Base-by-base conservation (phyloP, 2,113 vertebrate species). In the Ameiurus melas region DNA sequence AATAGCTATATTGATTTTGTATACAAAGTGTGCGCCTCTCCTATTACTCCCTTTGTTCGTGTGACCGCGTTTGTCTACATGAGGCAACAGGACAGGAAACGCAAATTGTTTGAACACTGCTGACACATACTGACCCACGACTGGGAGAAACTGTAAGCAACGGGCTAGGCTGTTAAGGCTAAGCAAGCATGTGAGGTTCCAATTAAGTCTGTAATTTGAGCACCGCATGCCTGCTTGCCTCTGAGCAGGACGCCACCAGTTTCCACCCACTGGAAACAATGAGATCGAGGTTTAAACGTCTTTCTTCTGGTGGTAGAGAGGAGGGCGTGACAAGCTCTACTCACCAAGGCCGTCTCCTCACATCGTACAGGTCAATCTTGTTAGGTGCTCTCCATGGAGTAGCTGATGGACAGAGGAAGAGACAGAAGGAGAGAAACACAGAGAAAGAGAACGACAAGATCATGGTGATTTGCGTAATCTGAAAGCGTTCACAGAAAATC, bases 361-460 rank as follows among this genome's bases (percentile, higher is more conserved):
- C 98, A 0, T 99, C 98, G 0, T 99, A 99, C 90, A 99, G 96
- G 95, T 99, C 98, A 5, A 99, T 99, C 96, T 99, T 99, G 91
- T 99, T 98, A 90, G 97, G 97, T 1, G 97, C 97, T 94, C 96
- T 96, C 98, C 98, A 99, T 0, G 97, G 97, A 77, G 98, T 97
- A 87, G 98, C 98, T 99, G 94, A 8, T 87, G 84, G 90, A 85
- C 83, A 78, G 87, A 86, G 62, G 89, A 51, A 84, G 5, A 47
- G 43, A 6, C 9, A 20, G 13, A 17, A 64, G 57, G 51, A 30
- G 66, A 9, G 19, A 64, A 30, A 78, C 22, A n/a, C 27, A 71
- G 20, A 77, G 62, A 39, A 83, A 53, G 33, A 5, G 17, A 62
- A 71, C 47, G 58, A 64, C n/a, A 66, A 27, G 5, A 73, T 47